These are phyloP conservation scores for Daboia siamensis DNA, from an alignment of 2,113 vertebrate genomes.

Conservation along the genomic window DNA sequence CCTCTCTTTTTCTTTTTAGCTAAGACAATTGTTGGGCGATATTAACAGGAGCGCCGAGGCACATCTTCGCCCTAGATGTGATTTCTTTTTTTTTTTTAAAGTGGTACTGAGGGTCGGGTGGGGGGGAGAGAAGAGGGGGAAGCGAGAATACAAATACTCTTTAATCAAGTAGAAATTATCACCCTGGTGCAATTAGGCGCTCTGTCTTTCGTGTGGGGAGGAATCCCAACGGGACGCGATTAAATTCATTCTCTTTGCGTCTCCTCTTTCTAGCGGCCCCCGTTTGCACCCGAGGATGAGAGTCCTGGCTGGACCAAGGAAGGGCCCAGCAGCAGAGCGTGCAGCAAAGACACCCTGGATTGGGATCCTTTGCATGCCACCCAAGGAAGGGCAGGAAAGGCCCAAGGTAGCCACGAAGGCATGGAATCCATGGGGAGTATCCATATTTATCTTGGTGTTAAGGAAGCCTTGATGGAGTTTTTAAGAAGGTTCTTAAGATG, in stretches of 20 bases:
- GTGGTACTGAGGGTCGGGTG: too few species aligned
- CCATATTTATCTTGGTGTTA: not conserved
- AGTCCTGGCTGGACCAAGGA: slow-evolving; percentile 1
- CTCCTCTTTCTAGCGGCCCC: not conserved
- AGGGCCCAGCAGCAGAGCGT: not conserved
- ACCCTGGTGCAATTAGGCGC: slow-evolving; percentile 64
- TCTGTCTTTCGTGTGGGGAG: slow-evolving; percentile 11
- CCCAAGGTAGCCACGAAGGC: too few species aligned
- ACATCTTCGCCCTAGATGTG: slow-evolving; percentile 84
- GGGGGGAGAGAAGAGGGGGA: too few species aligned
- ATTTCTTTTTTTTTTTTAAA: slow-evolving; percentile 62
- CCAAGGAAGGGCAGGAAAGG: not conserved
- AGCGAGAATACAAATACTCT: slow-evolving; percentile 68
- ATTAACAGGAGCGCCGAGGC: slow-evolving; percentile 84
- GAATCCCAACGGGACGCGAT: slow-evolving; percentile 56
- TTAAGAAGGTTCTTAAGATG: too few species aligned
- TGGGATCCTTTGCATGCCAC: not conserved
- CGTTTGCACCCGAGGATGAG: slow-evolving; percentile 18
- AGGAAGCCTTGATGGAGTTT: not conserved
- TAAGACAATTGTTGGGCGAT: slow-evolving; percentile 80
- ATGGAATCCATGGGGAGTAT: not conserved
- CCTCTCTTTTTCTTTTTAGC: slow-evolving; percentile 56
- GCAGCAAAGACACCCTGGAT: not conserved
- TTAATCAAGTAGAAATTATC: slow-evolving; percentile 81
- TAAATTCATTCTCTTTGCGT: slow-evolving; percentile 55